These are phyloP conservation scores for Eurytoma californica DNA, from an alignment of 2,888 invertebrate species.

Conservation along the genomic window DNA sequence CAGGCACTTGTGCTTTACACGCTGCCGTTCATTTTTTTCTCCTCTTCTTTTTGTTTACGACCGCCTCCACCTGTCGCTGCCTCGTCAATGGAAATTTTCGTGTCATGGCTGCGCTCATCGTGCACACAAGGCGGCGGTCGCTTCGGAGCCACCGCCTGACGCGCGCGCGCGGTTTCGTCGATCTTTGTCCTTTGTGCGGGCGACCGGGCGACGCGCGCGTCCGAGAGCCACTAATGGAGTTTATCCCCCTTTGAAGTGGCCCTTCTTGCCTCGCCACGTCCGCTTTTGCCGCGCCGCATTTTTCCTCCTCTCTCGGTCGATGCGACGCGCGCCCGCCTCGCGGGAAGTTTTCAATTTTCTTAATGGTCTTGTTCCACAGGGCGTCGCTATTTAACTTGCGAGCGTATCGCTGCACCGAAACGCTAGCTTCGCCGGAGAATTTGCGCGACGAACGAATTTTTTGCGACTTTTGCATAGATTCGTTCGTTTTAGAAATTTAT, in stretches of 20 bases:
- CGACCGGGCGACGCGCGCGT: not conserved
- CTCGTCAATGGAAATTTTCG: constrained; percentile 5
- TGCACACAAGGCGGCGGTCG: not conserved
- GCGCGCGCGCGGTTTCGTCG: constrained; percentile 5
- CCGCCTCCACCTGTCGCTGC: not conserved
- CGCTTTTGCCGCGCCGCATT: not conserved
- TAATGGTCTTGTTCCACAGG: constrained; percentile 20
- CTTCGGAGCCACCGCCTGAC: not conserved
- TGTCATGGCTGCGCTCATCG: not conserved
- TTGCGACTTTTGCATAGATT: too few relatives aligned
- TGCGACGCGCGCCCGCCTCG: not conserved
- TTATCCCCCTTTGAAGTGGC: constrained; percentile 43
- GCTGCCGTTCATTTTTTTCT: not conserved
- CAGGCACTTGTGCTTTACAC: not conserved
- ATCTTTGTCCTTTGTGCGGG: constrained; percentile 1
- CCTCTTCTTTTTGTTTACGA: not conserved
- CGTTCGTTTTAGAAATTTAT: too few relatives aligned
- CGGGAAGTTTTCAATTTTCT: constrained; percentile 19
- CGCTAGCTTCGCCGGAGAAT: not conserved
- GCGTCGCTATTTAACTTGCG: constrained; percentile 7
- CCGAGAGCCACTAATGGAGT: constrained; percentile 33
- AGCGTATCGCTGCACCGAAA: not conserved
- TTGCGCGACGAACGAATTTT: too few relatives aligned
- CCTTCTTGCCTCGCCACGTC: not conserved
- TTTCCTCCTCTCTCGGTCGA: not conserved